A percentile compares a stretch with the other conserved stretches of the same genome.
Conservation (phyloP, 2,113 vertebrate genomes). For the Lontra canadensis region DNA sequence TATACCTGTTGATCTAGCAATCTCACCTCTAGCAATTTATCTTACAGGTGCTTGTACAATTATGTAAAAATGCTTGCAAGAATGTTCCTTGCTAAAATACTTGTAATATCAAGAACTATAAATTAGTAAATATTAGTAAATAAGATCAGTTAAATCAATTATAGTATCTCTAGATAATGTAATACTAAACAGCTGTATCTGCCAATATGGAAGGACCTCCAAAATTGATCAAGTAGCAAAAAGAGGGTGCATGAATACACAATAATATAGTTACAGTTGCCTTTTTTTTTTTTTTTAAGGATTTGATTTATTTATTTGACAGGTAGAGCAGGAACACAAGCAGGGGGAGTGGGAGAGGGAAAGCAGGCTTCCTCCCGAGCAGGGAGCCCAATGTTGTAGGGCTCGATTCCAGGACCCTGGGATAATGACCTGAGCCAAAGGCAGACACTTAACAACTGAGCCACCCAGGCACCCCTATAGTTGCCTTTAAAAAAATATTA, state of each 20-base stretch:
- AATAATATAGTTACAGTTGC: background rate
- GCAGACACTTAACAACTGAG: no score
- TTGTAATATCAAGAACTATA: background rate
- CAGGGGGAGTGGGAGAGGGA: no score
- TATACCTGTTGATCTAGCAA: background rate
- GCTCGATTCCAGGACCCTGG: no score
- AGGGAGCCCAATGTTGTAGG: no score
- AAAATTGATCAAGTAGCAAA: background rate
- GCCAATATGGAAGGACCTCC: background rate
- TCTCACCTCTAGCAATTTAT: background rate
- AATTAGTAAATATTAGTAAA: background rate
- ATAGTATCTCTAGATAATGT: background rate
- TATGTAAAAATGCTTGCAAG: background rate
- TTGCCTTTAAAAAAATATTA: background rate
- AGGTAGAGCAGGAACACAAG: no score
- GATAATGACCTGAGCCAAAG: no score
- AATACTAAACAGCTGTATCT: background rate
- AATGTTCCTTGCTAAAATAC: background rate
- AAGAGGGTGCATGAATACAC: background rate
- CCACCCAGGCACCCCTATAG: background rate
- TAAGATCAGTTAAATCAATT: background rate
- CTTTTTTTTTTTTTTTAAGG: background rate
- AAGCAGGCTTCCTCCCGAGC: no score
- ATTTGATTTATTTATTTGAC: no score
- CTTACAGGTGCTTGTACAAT: background rate